Percentiles rank a stretch among this genome's conserved stretches.
phyloP scores from a whole-genome alignment of 2,113 vertebrate genomes.

The Campylomormyrus tamandua region DNA sequence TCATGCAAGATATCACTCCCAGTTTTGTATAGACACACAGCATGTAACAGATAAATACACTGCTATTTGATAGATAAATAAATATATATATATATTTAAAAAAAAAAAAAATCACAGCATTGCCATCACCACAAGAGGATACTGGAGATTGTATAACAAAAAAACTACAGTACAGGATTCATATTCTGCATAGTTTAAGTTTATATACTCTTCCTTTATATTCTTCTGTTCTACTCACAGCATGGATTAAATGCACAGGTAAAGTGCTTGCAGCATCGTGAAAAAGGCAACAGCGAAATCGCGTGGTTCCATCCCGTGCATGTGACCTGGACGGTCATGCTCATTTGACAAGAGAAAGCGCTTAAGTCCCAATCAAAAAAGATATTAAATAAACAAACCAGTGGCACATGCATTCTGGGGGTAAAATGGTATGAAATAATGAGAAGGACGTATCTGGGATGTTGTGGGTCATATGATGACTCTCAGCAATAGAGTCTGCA shows the following conservation, averaged over 20 bases:
- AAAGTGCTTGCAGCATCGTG: constrained; percentile 43
- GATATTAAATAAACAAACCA: background rate
- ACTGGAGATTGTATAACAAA: constrained; percentile 8
- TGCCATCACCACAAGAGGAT: constrained; percentile 14
- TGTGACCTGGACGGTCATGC: background rate
- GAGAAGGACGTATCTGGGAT: background rate
- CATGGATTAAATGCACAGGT: constrained; percentile 25
- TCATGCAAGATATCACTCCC: constrained; percentile 35
- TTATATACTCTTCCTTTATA: constrained; percentile 14
- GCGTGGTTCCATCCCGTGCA: constrained; percentile 10
- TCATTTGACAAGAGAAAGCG: background rate
- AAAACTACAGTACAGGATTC: constrained; percentile 35
- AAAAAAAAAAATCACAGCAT: constrained; percentile 33
- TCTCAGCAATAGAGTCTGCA: background rate
- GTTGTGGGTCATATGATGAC: background rate
- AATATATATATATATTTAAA: background rate
- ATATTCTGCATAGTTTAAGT: constrained; percentile 50
- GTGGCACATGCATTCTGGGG: background rate
- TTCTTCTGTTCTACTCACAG: constrained; percentile 35
- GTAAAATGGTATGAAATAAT: background rate
- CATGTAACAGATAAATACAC: constrained; percentile 32
- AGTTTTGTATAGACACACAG: constrained; percentile 16
- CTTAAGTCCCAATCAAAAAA: background rate
- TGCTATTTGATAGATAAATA: constrained; percentile 24
- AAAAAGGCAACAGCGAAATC: constrained; percentile 39